Evolutionary conservation across 1,140 invertebrate genomes (phyloP), one percentile per base, ranked within the genome.

Genomic region (Magallana gigas): DNA sequence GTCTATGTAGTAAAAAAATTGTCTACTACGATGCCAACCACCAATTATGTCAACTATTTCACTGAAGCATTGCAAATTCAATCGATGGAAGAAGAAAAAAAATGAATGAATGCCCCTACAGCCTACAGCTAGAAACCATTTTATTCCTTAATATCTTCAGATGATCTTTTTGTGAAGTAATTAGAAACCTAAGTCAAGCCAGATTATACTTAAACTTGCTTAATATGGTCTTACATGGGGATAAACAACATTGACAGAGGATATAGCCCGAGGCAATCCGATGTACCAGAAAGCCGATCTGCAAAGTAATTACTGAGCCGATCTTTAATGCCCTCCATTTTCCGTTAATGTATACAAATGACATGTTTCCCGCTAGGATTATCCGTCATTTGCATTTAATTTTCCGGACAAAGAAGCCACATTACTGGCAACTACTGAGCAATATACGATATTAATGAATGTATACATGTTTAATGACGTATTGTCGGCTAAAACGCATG

Each of bases 331-430:
- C 23, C 23, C 36, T 76, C 36, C 68, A 76, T 76, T 76, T 76
- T 76, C 29, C 68, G 36, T 76, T 76, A 36, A 76, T 29, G 23
- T 76, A 76, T 76, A 76, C 68, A 76, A 76, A 76, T 76, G 68
- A 11, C 18, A 29, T 8, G 68, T 76, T 36, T 76, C 9, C 64
- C 18, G 64, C 64, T 23, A 11, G 68, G 68, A 76, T 76, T 76
- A 76, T 76, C 23, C 9, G 23, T 29, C 23, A 76, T 76, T 76
- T 76, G 23, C 68, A 23, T 76, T 29, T 29, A 76, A 29, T 76
- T 76, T 29, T 29, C 68, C 60, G 18, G 60, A 29, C 68, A 76
- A 29, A 36, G 68, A 76, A 76, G 68, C 23, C 23, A 16, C 12
- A n/a, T n/a, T n/a, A 16, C n/a, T 62, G 60, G 60, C 14, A 12